These are phyloP conservation scores for Thunnus albacares DNA, from an alignment of 2,797 vertebrate genomes.

Conservation along the genomic window DNA sequence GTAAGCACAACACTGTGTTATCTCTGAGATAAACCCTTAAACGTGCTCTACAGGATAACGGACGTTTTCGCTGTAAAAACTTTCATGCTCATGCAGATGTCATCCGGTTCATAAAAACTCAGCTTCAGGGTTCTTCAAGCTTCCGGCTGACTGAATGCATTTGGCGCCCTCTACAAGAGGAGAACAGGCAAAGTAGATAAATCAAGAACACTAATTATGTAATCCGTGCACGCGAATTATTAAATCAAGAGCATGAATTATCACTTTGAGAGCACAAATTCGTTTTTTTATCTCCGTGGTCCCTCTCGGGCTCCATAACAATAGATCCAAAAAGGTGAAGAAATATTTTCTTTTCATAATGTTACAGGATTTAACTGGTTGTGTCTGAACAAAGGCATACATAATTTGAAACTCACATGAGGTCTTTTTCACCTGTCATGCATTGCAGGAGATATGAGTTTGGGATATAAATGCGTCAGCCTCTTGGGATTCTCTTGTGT, in stretches of 20 bases:
- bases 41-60: no score
- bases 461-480: neutral
- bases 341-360: neutral
- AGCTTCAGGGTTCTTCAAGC: neutral
- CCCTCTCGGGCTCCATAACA: neutral
- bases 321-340: neutral
- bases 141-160: neutral
- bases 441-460: constrained; percentile 3
- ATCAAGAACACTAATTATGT: neutral
- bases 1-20: neutral
- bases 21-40: neutral
- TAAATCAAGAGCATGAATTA: neutral
- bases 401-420: neutral
- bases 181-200: neutral
- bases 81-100: neutral
- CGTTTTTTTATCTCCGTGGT: neutral
- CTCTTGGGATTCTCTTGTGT: constrained; percentile 20
- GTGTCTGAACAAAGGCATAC: neutral
- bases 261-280: no score
- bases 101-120: neutral
- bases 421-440: constrained; percentile 8
- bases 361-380: neutral
- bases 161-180: neutral
- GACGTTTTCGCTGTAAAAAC: no score
- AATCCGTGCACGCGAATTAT: neutral